phyloP scores from a whole-genome alignment of 2,113 vertebrate genomes.

The Numida meleagris region DNA sequence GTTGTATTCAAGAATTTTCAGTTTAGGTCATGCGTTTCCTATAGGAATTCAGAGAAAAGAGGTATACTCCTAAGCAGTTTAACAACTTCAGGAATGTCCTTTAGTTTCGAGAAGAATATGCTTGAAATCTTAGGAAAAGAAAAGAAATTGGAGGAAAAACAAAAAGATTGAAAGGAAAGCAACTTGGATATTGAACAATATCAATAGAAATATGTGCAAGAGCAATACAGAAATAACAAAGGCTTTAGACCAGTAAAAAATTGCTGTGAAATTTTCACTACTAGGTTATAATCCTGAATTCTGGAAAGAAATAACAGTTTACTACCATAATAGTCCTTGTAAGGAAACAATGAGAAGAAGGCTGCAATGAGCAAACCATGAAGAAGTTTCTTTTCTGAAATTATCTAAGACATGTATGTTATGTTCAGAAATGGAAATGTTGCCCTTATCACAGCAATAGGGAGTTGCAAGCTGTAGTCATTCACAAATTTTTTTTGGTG shows the following conservation, averaged over 20 bases:
- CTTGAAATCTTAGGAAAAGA: neutral
- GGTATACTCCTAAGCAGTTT: neutral
- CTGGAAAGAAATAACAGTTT: conserved; percentile 61
- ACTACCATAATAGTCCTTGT: neutral
- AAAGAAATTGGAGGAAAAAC: neutral
- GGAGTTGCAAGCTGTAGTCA: neutral
- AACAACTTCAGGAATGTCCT: neutral
- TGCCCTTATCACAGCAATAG: neutral
- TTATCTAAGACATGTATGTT: neutral
- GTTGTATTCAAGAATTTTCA: neutral
- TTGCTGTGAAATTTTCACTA: conserved; percentile 75
- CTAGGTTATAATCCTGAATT: conserved; percentile 84
- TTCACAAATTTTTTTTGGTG: neutral
- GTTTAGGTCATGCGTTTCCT: neutral
- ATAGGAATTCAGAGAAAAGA: neutral
- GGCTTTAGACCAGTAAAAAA: conserved; percentile 79
- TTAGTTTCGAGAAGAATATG: neutral
- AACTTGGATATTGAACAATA: neutral
- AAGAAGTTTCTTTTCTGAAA: neutral
- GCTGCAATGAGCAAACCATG: neutral
- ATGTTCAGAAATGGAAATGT: neutral
- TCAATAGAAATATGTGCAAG: neutral
- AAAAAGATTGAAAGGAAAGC: neutral
- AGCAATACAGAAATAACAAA: conserved; percentile 79
- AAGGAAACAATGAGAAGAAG: neutral